Evolutionary conservation across 2,797 vertebrate genomes (phyloP).

Genomic region (Hydrophis major): DNA sequence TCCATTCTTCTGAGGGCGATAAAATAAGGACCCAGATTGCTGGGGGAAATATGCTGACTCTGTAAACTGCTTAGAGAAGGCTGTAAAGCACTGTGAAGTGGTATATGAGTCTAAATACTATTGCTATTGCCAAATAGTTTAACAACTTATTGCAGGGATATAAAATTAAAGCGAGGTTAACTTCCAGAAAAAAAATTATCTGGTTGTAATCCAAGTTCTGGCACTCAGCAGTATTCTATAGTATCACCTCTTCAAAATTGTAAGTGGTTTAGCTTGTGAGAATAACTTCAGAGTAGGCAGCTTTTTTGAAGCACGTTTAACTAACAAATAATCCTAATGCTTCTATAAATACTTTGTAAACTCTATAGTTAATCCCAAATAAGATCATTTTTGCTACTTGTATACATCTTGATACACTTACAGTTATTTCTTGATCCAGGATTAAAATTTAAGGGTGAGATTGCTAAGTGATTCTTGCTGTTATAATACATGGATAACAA

Average conservation of each 20-base stretch:
- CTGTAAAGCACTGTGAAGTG: neutral
- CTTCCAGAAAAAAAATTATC: neutral
- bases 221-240: neutral
- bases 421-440: constrained; percentile 12
- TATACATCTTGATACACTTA: constrained; percentile 43
- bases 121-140: neutral
- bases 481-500: constrained; percentile 17
- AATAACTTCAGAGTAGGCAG: neutral
- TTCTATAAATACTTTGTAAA: constrained; percentile 34
- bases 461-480: neutral
- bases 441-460: constrained; percentile 30
- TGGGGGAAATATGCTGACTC: too few relatives aligned
- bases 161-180: neutral
- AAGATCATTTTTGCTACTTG: constrained; percentile 42
- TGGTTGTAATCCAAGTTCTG: neutral
- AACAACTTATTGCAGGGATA: neutral
- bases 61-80: neutral
- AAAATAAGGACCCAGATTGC: too few relatives aligned
- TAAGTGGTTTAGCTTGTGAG: neutral
- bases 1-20: too few relatives aligned
- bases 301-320: neutral
- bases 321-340: constrained; percentile 1
- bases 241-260: neutral
- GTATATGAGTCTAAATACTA: neutral
- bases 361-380: constrained; percentile 46